Percentiles rank a stretch among this genome's conserved stretches.
phyloP scores from a whole-genome alignment of 2,888 invertebrate genomes.

The Mantis religiosa region DNA sequence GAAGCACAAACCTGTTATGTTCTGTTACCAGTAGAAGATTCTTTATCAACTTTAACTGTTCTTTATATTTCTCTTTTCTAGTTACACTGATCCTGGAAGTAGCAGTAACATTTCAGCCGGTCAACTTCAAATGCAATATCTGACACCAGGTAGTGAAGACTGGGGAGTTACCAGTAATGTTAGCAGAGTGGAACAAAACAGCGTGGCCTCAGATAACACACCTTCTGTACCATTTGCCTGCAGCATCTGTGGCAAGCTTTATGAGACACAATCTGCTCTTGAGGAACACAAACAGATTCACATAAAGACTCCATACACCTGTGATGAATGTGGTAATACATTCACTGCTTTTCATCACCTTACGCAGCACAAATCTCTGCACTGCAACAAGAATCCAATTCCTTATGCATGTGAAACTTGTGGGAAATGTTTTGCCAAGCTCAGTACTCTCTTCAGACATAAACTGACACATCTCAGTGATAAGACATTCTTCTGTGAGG shows the following conservation, averaged over 20 bases:
- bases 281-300: neutral
- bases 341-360: neutral
- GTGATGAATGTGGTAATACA: neutral
- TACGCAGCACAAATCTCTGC: neutral
- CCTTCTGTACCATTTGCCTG: neutral
- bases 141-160: neutral
- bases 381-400: neutral
- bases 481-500: neutral
- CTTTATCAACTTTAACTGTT: too few relatives aligned
- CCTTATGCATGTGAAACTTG: neutral
- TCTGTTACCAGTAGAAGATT: too few relatives aligned
- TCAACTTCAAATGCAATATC: neutral
- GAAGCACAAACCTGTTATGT: too few relatives aligned
- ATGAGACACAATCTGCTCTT: neutral
- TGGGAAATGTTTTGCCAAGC: neutral
- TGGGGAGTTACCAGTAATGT: neutral
- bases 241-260: neutral
- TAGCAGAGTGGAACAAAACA: neutral
- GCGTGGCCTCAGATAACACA: neutral
- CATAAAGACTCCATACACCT: neutral
- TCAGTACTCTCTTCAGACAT: neutral
- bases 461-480: neutral
- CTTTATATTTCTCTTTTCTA: neutral
- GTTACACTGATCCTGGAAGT: neutral
- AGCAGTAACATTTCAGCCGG: neutral